phyloP scores from a whole-genome alignment of 2,888 invertebrate genomes.

The Diarsia mendica region DNA sequence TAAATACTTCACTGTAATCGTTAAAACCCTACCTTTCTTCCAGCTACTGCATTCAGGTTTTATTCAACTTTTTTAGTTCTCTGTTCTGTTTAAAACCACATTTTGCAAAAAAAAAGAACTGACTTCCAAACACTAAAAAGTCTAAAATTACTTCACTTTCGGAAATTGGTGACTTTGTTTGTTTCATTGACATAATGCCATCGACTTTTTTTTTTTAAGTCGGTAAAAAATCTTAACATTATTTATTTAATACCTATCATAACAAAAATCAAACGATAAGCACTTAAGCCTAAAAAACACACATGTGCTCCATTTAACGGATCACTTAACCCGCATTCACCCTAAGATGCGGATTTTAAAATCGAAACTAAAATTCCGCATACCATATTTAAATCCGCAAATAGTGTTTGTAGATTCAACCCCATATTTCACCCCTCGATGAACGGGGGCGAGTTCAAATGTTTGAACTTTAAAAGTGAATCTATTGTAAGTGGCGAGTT shows the following conservation, averaged over 20 bases:
- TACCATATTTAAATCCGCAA: slow-evolving; percentile 82
- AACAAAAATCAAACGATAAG: slow-evolving; percentile 65
- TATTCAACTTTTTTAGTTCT: not conserved
- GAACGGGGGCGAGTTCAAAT: slow-evolving; percentile 76
- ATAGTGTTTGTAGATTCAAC: slow-evolving; percentile 72
- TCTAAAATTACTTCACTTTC: too few relatives aligned
- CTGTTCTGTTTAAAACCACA: not conserved
- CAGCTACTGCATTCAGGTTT: not conserved
- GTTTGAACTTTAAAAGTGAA: slow-evolving; percentile 80
- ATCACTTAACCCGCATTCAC: slow-evolving; percentile 72
- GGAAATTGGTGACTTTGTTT: too few relatives aligned
- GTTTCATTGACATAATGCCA: too few relatives aligned
- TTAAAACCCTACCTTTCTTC: not conserved
- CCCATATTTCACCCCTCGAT: slow-evolving; percentile 86
- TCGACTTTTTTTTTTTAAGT: too few relatives aligned
- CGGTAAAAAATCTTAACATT: not conserved
- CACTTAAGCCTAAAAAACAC: slow-evolving; percentile 62
- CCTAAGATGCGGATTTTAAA: slow-evolving; percentile 75
- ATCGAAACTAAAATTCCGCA: slow-evolving; percentile 64
- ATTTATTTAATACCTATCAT: slow-evolving; percentile 50
- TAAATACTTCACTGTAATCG: slow-evolving; percentile 12
- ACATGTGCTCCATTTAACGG: slow-evolving; percentile 76
- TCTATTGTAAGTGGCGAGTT: slow-evolving; percentile 73
- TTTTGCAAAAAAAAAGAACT: too few relatives aligned
- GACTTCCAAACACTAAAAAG: too few relatives aligned